Percentiles rank a stretch among this genome's conserved stretches.
phyloP scores from a whole-genome alignment of 2,113 vertebrate species.

The Planiliza haematocheilus region DNA sequence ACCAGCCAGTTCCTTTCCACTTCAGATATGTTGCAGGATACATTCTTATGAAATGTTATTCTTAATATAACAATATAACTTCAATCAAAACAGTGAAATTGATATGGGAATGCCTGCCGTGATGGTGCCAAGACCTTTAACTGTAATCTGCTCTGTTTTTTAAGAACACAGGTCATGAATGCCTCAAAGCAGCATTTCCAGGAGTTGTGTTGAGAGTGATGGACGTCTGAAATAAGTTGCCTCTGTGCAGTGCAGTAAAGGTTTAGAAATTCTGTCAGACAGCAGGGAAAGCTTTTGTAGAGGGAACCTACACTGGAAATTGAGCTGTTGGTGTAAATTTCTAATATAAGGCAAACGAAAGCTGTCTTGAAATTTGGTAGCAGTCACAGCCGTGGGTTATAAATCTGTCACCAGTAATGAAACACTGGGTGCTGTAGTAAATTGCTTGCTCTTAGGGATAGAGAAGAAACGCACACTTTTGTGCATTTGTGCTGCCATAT shows the following conservation, averaged over 20 bases:
- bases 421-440: constrained; percentile 39
- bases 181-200: constrained; percentile 37
- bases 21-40: constrained; percentile 27
- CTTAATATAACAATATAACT: constrained; percentile 41
- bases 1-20: not conserved
- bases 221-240: constrained; percentile 33
- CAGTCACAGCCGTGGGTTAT: constrained; percentile 33
- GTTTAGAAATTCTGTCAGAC: constrained; percentile 37
- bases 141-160: constrained; percentile 34
- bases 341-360: constrained; percentile 27
- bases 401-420: constrained; percentile 66
- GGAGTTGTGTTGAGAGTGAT: constrained; percentile 26
- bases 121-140: constrained; percentile 35
- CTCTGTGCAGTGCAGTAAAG: constrained; percentile 38
- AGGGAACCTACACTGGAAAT: constrained; percentile 21
- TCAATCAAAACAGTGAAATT: constrained; percentile 51
- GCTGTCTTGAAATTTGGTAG: constrained; percentile 35
- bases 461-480: constrained; percentile 7
- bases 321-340: constrained; percentile 44
- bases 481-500: constrained; percentile 9
- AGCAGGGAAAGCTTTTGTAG: constrained; percentile 45
- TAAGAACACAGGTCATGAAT: constrained; percentile 30
- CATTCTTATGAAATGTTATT: constrained; percentile 3
- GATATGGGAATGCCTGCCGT: constrained; percentile 28
- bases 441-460: constrained; percentile 30